A percentile compares a stretch with the other conserved stretches of the same genome.
Conservation (phyloP, 2,113 vertebrate genomes). For the Equus przewalskii region DNA sequence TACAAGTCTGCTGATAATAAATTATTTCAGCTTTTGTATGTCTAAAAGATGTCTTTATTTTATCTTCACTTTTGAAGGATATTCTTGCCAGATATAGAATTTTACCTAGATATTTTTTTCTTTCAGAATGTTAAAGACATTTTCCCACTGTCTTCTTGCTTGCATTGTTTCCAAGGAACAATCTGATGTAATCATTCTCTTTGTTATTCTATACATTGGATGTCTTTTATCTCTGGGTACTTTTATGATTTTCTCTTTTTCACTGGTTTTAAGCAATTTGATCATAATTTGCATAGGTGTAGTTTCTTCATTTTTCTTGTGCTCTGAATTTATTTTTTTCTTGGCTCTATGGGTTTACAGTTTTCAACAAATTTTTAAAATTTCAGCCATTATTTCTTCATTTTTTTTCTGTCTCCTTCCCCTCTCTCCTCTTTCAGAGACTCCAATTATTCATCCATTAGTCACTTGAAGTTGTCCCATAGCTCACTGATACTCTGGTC, state of each 20-base stretch:
- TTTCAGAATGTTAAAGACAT: constrained; percentile 11
- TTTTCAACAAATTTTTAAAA: neutral
- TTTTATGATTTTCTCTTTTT: neutral
- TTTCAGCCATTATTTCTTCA: neutral
- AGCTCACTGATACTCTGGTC: neutral
- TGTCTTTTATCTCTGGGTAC: neutral
- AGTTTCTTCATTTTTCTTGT: neutral
- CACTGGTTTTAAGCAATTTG: neutral
- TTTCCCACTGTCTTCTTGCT: neutral
- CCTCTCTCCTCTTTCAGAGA: neutral
- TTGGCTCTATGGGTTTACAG: neutral
- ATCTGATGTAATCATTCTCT: neutral
- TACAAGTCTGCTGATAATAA: neutral
- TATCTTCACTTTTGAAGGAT: constrained; percentile 12
- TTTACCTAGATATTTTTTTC: constrained; percentile 47
- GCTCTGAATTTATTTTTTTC: constrained; percentile 25
- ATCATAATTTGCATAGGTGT: neutral
- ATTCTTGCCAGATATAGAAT: neutral
- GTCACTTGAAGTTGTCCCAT: neutral
- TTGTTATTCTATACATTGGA: neutral
- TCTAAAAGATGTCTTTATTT: constrained; percentile 15
- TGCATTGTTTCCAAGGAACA: neutral
- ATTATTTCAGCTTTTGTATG: constrained; percentile 5
- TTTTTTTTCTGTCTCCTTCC: neutral
- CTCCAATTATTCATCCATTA: neutral